Conservation (phyloP, 2,113 vertebrate species). For the Urocynchramus pylzowi region DNA sequence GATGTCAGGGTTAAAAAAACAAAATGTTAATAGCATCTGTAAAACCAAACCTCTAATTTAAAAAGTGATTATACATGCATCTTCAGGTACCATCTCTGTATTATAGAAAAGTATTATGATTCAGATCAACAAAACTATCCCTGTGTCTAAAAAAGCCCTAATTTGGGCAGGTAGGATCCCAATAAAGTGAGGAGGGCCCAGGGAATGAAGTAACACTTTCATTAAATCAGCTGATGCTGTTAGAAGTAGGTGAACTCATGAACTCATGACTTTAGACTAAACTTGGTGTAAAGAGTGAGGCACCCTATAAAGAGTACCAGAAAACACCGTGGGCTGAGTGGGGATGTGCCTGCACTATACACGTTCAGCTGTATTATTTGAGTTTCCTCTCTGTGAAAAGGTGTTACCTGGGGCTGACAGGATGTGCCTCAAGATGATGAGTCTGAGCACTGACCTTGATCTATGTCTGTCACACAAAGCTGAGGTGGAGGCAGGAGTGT, state of each 20-base stretch:
- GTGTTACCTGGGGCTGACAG: background rate
- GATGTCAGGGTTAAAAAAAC: background rate
- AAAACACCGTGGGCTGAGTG: background rate
- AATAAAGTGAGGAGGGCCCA: background rate
- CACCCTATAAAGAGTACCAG: background rate
- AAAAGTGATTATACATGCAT: background rate
- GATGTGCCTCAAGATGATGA: background rate
- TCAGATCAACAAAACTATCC: background rate
- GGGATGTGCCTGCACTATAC: background rate
- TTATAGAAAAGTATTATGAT: background rate
- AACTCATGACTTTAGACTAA: background rate
- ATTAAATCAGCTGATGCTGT: background rate
- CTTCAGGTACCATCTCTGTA: background rate
- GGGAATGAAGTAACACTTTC: background rate
- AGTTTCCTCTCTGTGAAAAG: background rate
- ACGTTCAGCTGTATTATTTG: background rate
- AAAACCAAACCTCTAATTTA: background rate
- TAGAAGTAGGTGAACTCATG: background rate
- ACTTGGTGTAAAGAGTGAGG: background rate
- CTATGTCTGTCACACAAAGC: background rate
- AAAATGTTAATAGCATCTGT: background rate
- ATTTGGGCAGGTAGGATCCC: background rate
- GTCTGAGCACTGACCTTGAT: background rate
- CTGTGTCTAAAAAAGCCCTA: background rate
- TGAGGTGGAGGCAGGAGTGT: accelerated